A percentile compares a stretch with the other conserved stretches of the same genome.
Conservation (phyloP, 53 echinoderm and acorn worm species). For the Actinopyga echinites region DNA sequence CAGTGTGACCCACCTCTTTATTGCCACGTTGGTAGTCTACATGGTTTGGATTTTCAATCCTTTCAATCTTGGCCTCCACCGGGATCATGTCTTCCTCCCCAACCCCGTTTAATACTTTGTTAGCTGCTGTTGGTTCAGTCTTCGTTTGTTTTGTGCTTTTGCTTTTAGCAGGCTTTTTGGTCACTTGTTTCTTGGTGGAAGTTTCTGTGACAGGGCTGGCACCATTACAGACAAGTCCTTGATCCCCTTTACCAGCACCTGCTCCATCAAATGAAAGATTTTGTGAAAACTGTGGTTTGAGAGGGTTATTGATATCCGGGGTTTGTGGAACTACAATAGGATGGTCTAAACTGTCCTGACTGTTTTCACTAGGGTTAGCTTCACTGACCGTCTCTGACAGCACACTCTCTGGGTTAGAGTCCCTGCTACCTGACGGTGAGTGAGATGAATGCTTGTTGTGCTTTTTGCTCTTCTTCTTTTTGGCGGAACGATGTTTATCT, state of each 20-base stretch:
- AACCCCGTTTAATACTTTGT: slow-evolving; percentile 17
- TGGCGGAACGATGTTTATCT: slow-evolving; percentile 26
- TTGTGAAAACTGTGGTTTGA: not conserved
- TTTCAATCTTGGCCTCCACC: slow-evolving; percentile 40
- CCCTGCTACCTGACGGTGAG: not conserved
- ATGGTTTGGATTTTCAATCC: slow-evolving; percentile 52
- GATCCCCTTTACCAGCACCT: not conserved
- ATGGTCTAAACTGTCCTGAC: slow-evolving; percentile 18
- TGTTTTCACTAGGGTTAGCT: slow-evolving; percentile 12
- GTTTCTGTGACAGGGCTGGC: not conserved
- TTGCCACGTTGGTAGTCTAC: not conserved
- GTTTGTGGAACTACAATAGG: slow-evolving; percentile 9
- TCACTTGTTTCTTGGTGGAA: not conserved
- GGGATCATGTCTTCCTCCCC: slow-evolving; percentile 34
- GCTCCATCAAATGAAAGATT: not conserved
- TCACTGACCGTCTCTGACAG: slow-evolving; percentile 9
- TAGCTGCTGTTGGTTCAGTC: not conserved
- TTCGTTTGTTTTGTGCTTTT: not conserved
- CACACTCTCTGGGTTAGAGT: not conserved
- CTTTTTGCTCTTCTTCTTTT: slow-evolving; percentile 37
- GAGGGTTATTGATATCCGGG: slow-evolving; percentile 32
- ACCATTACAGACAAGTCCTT: slow-evolving; percentile 16
- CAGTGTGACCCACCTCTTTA: not conserved
- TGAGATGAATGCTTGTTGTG: not conserved
- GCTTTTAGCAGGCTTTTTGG: not conserved